phyloP scores from a whole-genome alignment of 1,140 invertebrate genomes.

The Nautilus pompilius region DNA sequence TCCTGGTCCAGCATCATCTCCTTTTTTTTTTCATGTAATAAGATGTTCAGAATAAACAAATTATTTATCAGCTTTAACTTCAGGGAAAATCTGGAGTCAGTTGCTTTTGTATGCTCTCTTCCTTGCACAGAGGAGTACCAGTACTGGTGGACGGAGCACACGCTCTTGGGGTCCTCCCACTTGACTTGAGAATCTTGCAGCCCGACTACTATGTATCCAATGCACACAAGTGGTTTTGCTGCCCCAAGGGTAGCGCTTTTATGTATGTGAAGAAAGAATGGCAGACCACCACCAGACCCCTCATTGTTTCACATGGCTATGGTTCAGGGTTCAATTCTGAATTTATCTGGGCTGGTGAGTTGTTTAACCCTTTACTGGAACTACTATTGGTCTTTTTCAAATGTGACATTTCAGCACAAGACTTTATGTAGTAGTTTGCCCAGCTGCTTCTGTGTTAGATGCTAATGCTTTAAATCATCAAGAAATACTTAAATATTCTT shows the following conservation, averaged over 20 bases:
- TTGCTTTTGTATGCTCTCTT: not conserved
- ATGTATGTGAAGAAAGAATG: slow-evolving; percentile 42
- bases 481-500: too few species aligned
- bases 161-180: slow-evolving; percentile 37
- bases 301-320: slow-evolving; percentile 51
- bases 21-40: too few species aligned
- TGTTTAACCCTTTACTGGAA: too few species aligned
- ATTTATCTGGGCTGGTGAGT: slow-evolving; percentile 52
- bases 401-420: too few species aligned
- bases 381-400: too few species aligned
- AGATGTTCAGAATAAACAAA: too few species aligned
- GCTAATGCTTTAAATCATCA: too few species aligned
- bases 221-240: slow-evolving; percentile 54
- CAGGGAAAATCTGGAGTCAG: too few species aligned
- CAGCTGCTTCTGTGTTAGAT: too few species aligned
- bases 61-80: too few species aligned
- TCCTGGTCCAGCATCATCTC: too few species aligned
- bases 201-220: slow-evolving; percentile 51
- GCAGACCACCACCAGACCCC: slow-evolving; percentile 31
- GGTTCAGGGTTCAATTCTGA: slow-evolving; percentile 51
- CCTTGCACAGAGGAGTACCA: slow-evolving; percentile 32
- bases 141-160: slow-evolving; percentile 54
- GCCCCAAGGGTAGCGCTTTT: slow-evolving; percentile 49
- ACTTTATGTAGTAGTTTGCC: too few species aligned
- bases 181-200: slow-evolving; percentile 31